phyloP scores from a whole-genome alignment of 2,797 vertebrate species.

The Urophycis tenuis region DNA sequence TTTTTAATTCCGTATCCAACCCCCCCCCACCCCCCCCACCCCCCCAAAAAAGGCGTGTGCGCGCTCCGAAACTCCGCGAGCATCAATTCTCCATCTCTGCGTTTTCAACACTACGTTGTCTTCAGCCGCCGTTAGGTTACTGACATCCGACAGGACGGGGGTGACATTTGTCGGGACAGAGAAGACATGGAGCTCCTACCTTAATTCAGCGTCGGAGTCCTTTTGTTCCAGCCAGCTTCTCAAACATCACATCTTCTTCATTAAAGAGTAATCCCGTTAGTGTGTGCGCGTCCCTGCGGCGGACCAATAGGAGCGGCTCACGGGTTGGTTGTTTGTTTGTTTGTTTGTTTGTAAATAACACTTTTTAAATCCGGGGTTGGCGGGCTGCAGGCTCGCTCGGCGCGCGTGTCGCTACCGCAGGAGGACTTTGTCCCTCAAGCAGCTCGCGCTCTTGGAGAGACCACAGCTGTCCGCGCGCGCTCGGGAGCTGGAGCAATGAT shows the following conservation, averaged over 20 bases:
- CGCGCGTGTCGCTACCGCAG: conserved; percentile 61
- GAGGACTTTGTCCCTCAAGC: conserved; percentile 68
- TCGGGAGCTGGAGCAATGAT: conserved; percentile 69
- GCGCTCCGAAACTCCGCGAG: background rate
- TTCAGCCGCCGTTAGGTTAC: background rate
- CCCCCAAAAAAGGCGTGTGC: background rate
- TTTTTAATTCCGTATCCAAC: background rate
- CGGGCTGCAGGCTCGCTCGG: conserved; percentile 54
- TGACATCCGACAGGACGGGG: background rate
- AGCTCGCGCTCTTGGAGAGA: conserved; percentile 66
- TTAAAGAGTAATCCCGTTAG: conserved; percentile 63
- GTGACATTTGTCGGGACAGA: background rate
- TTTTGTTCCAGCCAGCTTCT: conserved; percentile 36
- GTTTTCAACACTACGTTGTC: background rate
- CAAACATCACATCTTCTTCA: conserved; percentile 67
- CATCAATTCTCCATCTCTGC: background rate
- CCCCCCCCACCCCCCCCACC: background rate
- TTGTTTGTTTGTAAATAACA: conserved; percentile 9
- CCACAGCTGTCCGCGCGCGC: conserved; percentile 67
- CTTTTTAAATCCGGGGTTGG: background rate
- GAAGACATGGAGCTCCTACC: conserved; percentile 49
- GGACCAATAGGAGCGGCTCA: conserved; percentile 49
- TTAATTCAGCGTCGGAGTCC: conserved; percentile 52
- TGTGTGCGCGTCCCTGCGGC: conserved; percentile 52
- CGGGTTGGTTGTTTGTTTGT: conserved; percentile 25